A percentile compares a stretch with the other conserved stretches of the same genome.
phyloP scores from a whole-genome alignment of 1,140 invertebrate species.

The Lordiphosa collinella region DNA sequence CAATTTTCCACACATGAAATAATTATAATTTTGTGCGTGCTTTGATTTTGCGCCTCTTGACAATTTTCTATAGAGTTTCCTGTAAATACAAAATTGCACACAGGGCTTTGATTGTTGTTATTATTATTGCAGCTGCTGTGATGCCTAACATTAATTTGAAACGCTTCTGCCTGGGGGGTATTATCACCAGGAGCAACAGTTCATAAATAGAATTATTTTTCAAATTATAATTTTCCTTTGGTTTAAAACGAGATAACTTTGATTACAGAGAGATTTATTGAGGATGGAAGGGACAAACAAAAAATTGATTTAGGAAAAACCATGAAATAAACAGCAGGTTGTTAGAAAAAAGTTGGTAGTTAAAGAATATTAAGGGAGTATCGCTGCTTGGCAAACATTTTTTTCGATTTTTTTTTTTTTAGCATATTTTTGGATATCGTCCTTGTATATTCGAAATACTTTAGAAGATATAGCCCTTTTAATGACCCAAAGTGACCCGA shows the following conservation, averaged over 20 bases:
- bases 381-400: no score
- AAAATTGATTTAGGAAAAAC: no score
- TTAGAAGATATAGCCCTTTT: no score
- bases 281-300: not conserved
- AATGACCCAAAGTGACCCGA: no score
- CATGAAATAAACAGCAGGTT: no score
- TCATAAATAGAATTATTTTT: slow-evolving; percentile 22
- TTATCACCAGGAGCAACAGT: slow-evolving; percentile 62
- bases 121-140: slow-evolving; percentile 7
- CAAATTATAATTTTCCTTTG: not conserved
- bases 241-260: slow-evolving; percentile 35
- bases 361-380: no score
- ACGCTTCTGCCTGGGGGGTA: slow-evolving; percentile 22
- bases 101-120: slow-evolving; percentile 11
- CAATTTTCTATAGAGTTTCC: slow-evolving; percentile 63
- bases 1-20: slow-evolving; percentile 70
- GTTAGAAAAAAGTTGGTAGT: no score
- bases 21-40: slow-evolving; percentile 75
- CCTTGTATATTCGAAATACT: no score
- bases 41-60: slow-evolving; percentile 71
- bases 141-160: slow-evolving; percentile 36
- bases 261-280: slow-evolving; percentile 31
- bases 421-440: no score
- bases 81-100: slow-evolving; percentile 54
- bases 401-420: no score